phyloP scores from a whole-genome alignment of 2,113 vertebrate genomes.

The Pampusana beccarii region DNA sequence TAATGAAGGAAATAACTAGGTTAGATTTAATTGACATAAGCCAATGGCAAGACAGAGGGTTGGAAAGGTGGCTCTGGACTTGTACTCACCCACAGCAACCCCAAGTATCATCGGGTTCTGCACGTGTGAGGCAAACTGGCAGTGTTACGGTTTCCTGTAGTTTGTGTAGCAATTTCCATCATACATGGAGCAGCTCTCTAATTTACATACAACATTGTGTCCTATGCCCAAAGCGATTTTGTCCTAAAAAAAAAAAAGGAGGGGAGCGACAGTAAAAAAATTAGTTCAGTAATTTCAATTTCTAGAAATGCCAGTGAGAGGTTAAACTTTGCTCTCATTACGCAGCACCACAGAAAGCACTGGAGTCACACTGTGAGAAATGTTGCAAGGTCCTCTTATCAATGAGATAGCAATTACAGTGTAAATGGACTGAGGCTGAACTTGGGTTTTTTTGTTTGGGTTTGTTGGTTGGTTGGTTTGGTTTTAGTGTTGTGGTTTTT shows the following conservation, averaged over 20 bases:
- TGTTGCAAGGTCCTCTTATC: background rate
- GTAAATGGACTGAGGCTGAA: background rate
- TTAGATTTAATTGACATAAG: background rate
- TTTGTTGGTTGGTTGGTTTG: no score
- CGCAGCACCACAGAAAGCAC: background rate
- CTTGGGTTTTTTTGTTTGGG: background rate
- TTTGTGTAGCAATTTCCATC: background rate
- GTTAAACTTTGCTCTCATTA: slow-evolving; percentile 47
- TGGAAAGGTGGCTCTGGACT: background rate
- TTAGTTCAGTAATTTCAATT: slow-evolving; percentile 39
- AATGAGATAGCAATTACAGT: background rate
- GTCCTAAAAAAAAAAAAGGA: background rate
- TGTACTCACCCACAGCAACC: background rate
- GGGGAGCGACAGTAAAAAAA: background rate
- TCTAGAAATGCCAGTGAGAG: slow-evolving; percentile 1
- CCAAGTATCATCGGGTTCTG: background rate
- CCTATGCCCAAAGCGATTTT: background rate
- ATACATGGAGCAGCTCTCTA: background rate
- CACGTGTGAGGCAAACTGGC: background rate
- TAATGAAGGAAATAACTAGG: background rate
- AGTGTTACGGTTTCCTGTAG: background rate
- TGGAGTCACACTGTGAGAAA: background rate
- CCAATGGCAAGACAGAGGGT: background rate
- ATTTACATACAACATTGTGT: background rate
- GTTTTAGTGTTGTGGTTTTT: background rate